Conservation (phyloP, 2,797 vertebrate genomes). For the Sorex maritimensis region DNA sequence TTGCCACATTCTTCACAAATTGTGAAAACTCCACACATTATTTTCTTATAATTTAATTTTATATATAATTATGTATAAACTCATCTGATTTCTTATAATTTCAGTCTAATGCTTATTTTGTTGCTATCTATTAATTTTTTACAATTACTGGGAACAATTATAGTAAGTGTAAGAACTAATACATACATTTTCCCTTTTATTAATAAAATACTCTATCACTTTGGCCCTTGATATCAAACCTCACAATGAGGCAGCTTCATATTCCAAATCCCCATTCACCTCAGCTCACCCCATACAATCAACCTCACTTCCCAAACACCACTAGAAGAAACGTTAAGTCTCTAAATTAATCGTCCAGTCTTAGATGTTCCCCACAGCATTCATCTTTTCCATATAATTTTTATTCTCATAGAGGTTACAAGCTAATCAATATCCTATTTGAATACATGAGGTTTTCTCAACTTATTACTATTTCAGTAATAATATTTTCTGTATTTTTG, state of each 20-base stretch:
- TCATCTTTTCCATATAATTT: neutral
- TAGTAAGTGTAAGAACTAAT: neutral
- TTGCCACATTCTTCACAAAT: constrained; percentile 12
- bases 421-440: neutral
- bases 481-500: neutral
- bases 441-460: neutral
- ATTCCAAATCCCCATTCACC: neutral
- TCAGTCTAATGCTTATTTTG: neutral
- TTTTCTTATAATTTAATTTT: constrained; percentile 8
- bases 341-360: neutral
- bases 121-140: neutral
- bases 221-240: neutral
- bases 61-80: too few relatives aligned
- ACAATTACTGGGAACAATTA: neutral
- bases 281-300: neutral
- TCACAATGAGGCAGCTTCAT: neutral
- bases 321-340: accelerated
- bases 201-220: neutral
- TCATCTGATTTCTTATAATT: too few relatives aligned
- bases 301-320: neutral
- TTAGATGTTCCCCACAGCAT: neutral
- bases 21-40: constrained; percentile 19
- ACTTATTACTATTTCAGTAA: neutral
- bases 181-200: neutral
- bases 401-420: neutral